A percentile compares a stretch with the other conserved stretches of the same genome.
Evolutionary conservation across 2,888 invertebrate species (phyloP).

Genomic region (Acronicta aceris): DNA sequence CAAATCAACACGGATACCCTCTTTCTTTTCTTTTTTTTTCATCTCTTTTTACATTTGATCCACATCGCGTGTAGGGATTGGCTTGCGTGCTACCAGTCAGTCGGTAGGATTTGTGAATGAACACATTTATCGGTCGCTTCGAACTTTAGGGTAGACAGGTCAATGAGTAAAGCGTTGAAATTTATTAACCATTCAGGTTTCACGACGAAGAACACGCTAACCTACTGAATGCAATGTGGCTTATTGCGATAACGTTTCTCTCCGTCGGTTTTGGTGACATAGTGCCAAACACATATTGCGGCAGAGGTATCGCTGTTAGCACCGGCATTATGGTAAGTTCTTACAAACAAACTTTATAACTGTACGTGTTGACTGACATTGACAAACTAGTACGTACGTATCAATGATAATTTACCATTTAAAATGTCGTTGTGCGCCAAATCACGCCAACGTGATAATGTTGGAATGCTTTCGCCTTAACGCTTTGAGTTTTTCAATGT

Average conservation of each 20-base stretch:
- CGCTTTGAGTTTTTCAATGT: conserved; percentile 39
- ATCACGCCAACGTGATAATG: conserved; percentile 57
- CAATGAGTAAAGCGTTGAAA: conserved; percentile 80
- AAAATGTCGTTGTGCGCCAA: conserved; percentile 49
- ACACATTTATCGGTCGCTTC: conserved; percentile 57
- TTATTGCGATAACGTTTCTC: conserved; percentile 99
- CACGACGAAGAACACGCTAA: conserved; percentile 99
- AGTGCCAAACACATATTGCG: conserved; percentile 99
- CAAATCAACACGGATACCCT: conserved; percentile 63
- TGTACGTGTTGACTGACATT: conserved; percentile 85
- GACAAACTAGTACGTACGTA: conserved; percentile 11
- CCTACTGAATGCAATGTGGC: conserved; percentile 99
- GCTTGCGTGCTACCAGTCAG: conserved; percentile 58
- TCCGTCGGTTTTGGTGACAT: conserved; percentile 99
- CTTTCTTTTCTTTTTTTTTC: conserved; percentile 67
- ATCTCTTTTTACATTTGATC: conserved; percentile 63
- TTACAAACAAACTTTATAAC: conserved; percentile 72
- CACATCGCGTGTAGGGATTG: conserved; percentile 50
- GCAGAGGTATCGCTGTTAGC: conserved; percentile 99
- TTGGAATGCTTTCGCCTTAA: conserved; percentile 64
- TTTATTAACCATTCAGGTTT: conserved; percentile 93
- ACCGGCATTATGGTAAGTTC: conserved; percentile 99
- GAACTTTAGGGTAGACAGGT: conserved; percentile 60
- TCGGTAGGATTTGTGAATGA: conserved; percentile 68
- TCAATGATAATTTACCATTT: neutral